Conservation (phyloP, 2,113 vertebrate genomes). For the Thermophis baileyi region DNA sequence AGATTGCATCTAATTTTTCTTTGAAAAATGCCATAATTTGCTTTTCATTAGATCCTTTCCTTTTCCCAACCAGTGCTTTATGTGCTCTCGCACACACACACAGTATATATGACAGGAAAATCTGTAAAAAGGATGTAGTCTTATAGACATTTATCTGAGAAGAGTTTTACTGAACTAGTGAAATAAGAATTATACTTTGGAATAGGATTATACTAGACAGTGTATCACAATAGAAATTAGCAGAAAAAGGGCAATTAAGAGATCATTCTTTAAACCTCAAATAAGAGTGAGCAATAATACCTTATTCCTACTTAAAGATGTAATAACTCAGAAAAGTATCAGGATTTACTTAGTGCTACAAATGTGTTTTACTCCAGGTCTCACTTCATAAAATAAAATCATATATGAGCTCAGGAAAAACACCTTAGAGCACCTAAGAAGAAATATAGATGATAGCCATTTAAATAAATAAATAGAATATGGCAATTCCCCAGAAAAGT, state of each 20-base stretch:
- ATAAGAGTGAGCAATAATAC: not conserved
- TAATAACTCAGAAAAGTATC: not conserved
- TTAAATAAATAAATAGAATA: not conserved
- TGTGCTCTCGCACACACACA: not conserved
- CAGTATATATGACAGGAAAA: not conserved
- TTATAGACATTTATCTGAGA: not conserved
- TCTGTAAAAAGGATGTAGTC: not conserved
- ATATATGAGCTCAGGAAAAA: not conserved
- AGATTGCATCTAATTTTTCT: not conserved
- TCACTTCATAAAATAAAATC: not conserved
- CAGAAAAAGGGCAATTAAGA: not conserved
- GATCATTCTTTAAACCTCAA: not conserved
- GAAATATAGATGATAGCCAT: not conserved
- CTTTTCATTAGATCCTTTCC: not conserved
- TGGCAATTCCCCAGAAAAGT: not conserved
- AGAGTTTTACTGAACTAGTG: not conserved
- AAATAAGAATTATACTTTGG: not conserved
- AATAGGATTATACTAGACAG: not conserved
- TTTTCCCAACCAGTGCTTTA: not conserved
- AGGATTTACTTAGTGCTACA: not conserved
- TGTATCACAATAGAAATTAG: not conserved
- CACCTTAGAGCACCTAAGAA: not conserved
- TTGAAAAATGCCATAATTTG: not conserved
- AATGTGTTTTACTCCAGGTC: not conserved
- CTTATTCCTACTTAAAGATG: not conserved